Conservation (phyloP, 2,888 invertebrate genomes). For the Chesias legatella region DNA sequence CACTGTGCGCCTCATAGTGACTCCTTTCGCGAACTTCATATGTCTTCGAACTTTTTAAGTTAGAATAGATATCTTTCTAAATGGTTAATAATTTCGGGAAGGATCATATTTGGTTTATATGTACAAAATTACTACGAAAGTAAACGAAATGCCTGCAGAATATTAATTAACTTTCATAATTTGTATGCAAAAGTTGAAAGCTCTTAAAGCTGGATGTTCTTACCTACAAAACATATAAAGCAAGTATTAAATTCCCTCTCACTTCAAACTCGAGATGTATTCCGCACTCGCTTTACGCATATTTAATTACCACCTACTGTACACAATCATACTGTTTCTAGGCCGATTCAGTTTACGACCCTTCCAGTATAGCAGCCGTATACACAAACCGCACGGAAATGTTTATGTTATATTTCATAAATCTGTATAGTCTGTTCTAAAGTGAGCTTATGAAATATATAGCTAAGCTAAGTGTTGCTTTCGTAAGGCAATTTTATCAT, state of each 20-base stretch:
- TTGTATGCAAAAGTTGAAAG: conserved; percentile 15
- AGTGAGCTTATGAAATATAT: no score
- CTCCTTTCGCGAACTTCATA: no score
- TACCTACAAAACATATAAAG: conserved; percentile 21
- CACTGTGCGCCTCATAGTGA: no score
- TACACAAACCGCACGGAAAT: no score
- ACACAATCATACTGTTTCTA: conserved; percentile 65
- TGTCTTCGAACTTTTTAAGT: no score
- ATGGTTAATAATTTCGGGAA: neutral
- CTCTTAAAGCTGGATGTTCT: conserved; percentile 17
- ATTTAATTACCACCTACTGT: conserved; percentile 52
- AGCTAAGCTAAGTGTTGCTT: no score
- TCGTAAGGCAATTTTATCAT: no score
- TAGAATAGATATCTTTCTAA: neutral
- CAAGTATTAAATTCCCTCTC: conserved; percentile 14
- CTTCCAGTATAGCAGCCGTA: conserved; percentile 7
- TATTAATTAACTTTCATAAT: conserved; percentile 1
- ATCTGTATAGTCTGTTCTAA: no score
- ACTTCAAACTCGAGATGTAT: conserved; percentile 35
- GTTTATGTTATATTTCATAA: no score
- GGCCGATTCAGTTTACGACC: conserved; percentile 65
- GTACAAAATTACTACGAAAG: no score
- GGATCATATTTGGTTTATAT: no score
- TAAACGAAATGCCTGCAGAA: no score
- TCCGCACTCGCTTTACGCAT: conserved; percentile 44